These are phyloP conservation scores for Papilio aristodemus DNA, from an alignment of 1,140 invertebrate species.

Conservation along the genomic window DNA sequence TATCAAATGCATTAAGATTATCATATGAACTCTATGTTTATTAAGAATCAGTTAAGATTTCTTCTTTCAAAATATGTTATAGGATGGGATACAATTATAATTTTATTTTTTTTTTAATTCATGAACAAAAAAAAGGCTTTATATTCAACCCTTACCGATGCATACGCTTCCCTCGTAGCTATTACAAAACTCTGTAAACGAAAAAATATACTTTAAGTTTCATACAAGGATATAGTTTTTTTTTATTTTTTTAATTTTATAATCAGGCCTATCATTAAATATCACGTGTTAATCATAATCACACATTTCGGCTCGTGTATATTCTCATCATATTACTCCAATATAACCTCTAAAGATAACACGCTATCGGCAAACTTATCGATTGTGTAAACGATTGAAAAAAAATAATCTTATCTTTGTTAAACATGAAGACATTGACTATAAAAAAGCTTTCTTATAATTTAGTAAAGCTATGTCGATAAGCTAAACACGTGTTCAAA, in stretches of 20 bases:
- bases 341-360: slow-evolving; percentile 27
- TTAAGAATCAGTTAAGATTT: too few species aligned
- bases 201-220: background rate
- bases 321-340: slow-evolving; percentile 54
- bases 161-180: background rate
- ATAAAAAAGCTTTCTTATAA: background rate
- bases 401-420: slow-evolving; percentile 24
- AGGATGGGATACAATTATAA: too few species aligned
- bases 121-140: background rate
- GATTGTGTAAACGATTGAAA: slow-evolving; percentile 19
- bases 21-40: too few species aligned
- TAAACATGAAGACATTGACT: slow-evolving; percentile 18
- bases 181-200: background rate
- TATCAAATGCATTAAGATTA: slow-evolving; percentile 38
- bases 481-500: slow-evolving; percentile 3
- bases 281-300: slow-evolving; percentile 65
- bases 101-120: too few species aligned
- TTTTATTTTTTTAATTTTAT: background rate
- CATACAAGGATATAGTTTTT: background rate
- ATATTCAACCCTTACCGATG: background rate
- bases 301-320: slow-evolving; percentile 70
- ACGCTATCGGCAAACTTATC: slow-evolving; percentile 18
- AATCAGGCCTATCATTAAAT: slow-evolving; percentile 68
- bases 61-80: too few species aligned
- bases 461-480: background rate